Conservation (phyloP, 2,888 invertebrate genomes). For the Drosophila mulleri region DNA sequence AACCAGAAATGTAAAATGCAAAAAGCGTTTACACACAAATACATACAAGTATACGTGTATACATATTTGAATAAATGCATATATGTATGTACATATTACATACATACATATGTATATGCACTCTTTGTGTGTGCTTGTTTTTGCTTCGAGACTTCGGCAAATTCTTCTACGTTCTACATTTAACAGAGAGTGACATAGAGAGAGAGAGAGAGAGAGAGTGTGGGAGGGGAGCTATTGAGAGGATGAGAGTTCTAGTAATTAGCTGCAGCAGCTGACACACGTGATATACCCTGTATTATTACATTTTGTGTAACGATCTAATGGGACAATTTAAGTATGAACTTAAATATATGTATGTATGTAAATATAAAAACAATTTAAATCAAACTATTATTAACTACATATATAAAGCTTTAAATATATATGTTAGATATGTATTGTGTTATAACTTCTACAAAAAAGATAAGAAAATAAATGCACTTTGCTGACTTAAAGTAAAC, state of each 20-base stretch:
- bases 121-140: neutral
- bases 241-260: neutral
- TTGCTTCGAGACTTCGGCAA: slow-evolving; percentile 4
- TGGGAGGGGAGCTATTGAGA: neutral
- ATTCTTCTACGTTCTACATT: slow-evolving; percentile 15
- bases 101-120: neutral
- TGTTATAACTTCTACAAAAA: neutral
- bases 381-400: too few relatives aligned
- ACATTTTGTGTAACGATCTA: neutral
- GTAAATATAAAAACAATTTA: neutral
- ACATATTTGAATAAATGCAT: neutral
- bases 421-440: too few relatives aligned
- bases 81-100: too few relatives aligned
- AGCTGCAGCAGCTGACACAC: neutral
- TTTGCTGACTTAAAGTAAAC: neutral
- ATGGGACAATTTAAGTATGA: too few relatives aligned
- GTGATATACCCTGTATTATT: neutral
- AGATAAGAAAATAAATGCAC: neutral
- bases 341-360: too few relatives aligned
- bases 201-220: neutral
- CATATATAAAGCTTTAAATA: too few relatives aligned
- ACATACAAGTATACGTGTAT: neutral
- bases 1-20: slow-evolving; percentile 20
- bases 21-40: neutral
- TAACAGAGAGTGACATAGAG: neutral